Conservation (phyloP, 1,140 invertebrate genomes). For the Diorhabda carinulata region DNA sequence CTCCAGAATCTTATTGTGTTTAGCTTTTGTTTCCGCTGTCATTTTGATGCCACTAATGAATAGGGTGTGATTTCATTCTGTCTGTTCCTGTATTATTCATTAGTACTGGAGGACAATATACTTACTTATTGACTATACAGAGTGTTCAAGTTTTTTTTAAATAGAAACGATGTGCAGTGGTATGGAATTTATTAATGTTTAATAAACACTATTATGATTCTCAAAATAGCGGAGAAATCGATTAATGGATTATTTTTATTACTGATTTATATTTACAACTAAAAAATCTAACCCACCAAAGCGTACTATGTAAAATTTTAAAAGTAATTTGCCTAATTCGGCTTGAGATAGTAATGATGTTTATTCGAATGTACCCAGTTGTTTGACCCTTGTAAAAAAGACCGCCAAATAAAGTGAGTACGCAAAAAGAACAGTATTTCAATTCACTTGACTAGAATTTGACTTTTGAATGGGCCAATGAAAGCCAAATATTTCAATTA, state of each 20-base stretch:
- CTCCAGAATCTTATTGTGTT: slow-evolving; percentile 18
- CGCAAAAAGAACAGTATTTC: slow-evolving; percentile 39
- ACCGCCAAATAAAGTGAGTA: slow-evolving; percentile 24
- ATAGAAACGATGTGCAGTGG: too few species aligned
- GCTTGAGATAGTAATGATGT: neutral
- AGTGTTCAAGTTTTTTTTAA: too few species aligned
- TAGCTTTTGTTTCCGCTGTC: slow-evolving; percentile 20
- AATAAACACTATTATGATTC: too few species aligned
- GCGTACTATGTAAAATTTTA: neutral
- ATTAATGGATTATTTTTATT: too few species aligned
- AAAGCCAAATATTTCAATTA: slow-evolving; percentile 45
- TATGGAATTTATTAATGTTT: too few species aligned
- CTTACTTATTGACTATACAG: neutral
- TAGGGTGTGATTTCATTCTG: slow-evolving; percentile 11
- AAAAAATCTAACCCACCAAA: too few species aligned
- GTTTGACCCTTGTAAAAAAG: slow-evolving; percentile 6
- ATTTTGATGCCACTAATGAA: slow-evolving; percentile 15
- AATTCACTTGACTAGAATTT: slow-evolving; percentile 37
- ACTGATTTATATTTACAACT: too few species aligned
- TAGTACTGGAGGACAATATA: neutral
- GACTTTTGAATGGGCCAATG: slow-evolving; percentile 41
- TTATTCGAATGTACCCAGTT: neutral
- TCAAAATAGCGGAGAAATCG: too few species aligned
- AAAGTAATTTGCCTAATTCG: neutral
- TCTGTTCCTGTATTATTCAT: neutral